A percentile compares a stretch with the other conserved stretches of the same genome.
Evolutionary conservation across 2,888 invertebrate species (phyloP).

Genomic region (Cosmorhoe ocellata): DNA sequence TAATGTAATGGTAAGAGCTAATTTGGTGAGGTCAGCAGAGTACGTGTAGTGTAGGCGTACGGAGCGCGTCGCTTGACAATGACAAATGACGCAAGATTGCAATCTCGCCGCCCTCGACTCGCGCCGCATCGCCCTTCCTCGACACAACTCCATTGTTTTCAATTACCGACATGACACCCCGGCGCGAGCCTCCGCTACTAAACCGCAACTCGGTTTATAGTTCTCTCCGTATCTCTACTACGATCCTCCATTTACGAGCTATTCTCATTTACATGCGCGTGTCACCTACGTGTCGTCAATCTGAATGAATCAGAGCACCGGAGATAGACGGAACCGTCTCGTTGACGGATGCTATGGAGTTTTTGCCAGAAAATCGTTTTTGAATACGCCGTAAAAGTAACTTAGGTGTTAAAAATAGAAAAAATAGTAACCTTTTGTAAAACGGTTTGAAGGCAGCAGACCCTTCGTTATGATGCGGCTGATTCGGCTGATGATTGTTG

Average conservation of each 20-base stretch:
- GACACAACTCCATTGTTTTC: conserved; percentile 78
- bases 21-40: conserved; percentile 70
- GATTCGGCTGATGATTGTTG: conserved; percentile 73
- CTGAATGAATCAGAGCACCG: conserved; percentile 65
- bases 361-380: no score
- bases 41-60: conserved; percentile 57
- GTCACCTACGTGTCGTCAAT: conserved; percentile 47
- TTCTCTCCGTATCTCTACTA: conserved; percentile 67
- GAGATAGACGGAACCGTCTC: conserved; percentile 39
- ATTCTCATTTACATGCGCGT: conserved; percentile 62
- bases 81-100: conserved; percentile 90
- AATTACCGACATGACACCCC: conserved; percentile 79
- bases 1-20: conserved; percentile 47
- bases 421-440: conserved; percentile 90
- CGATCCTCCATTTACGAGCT: conserved; percentile 68
- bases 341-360: neutral
- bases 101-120: conserved; percentile 84
- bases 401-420: neutral
- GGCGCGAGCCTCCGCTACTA: conserved; percentile 64
- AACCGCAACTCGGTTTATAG: conserved; percentile 74
- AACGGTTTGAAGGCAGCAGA: conserved; percentile 93
- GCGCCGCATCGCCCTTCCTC: conserved; percentile 63
- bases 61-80: conserved; percentile 83
- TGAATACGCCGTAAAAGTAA: no score
- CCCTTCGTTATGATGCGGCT: conserved; percentile 79